Conservation (phyloP, 2,113 vertebrate genomes). For the Miniopterus natalensis region DNA sequence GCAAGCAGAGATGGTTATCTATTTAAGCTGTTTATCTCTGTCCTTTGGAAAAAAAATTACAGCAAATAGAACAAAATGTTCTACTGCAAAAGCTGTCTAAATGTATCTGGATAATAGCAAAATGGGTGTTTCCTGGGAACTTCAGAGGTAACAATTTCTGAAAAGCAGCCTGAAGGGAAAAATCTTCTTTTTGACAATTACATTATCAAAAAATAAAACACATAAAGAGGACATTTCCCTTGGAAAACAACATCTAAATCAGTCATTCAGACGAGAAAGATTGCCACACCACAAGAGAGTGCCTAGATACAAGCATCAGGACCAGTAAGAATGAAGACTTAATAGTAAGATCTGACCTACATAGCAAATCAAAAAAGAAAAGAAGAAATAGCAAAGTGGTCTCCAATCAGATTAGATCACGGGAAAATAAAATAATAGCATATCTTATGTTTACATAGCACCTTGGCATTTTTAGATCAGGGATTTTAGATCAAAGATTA, state of each 20-base stretch:
- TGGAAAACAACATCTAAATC: slow-evolving; percentile 46
- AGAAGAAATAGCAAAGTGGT: background rate
- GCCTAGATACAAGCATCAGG: background rate
- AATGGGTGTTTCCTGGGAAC: slow-evolving; percentile 61
- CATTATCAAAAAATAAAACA: slow-evolving; percentile 63
- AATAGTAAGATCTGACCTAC: background rate
- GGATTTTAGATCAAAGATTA: background rate
- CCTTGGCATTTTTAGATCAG: background rate
- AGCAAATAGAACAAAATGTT: slow-evolving; percentile 81
- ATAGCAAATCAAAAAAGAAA: background rate
- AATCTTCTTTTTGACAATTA: slow-evolving; percentile 44
- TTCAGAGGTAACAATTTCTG: slow-evolving; percentile 60
- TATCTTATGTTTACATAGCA: background rate
- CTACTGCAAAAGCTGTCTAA: slow-evolving; percentile 65
- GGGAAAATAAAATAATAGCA: slow-evolving; percentile 25
- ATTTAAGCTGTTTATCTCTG: slow-evolving; percentile 79
- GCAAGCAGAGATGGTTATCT: slow-evolving; percentile 78
- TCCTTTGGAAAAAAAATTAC: slow-evolving; percentile 60
- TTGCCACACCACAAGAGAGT: background rate
- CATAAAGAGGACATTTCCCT: background rate
- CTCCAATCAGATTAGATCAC: slow-evolving; percentile 37
- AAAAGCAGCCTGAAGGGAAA: slow-evolving; percentile 58
- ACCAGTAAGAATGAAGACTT: slow-evolving; percentile 12
- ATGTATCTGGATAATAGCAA: slow-evolving; percentile 77
- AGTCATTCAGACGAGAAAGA: slow-evolving; percentile 24